phyloP scores from a whole-genome alignment of 2,888 invertebrate genomes.

The Microctonus hyperodae region DNA sequence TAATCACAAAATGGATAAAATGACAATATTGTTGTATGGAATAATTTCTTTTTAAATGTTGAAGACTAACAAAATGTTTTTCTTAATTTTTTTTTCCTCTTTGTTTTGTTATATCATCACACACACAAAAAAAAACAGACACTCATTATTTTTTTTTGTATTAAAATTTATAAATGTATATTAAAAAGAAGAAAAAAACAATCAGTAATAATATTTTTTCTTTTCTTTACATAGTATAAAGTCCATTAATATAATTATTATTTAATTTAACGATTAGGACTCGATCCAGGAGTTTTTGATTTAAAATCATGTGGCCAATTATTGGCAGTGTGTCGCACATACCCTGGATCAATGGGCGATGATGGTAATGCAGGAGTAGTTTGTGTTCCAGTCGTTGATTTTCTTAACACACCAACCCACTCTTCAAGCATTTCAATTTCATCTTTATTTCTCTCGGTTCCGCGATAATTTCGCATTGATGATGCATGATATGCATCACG shows the following conservation, averaged over 20 bases:
- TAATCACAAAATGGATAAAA: slow-evolving; percentile 22
- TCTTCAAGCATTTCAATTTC: slow-evolving; percentile 60
- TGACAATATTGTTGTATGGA: not conserved
- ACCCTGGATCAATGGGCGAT: slow-evolving; percentile 77
- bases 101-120: slow-evolving; percentile 32
- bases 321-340: slow-evolving; percentile 75
- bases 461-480: slow-evolving; percentile 47
- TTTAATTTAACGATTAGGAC: slow-evolving; percentile 60
- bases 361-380: slow-evolving; percentile 60
- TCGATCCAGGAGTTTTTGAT: slow-evolving; percentile 69
- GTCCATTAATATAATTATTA: slow-evolving; percentile 6
- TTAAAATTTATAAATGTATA: slow-evolving; percentile 40
- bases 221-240: slow-evolving; percentile 7
- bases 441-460: slow-evolving; percentile 45
- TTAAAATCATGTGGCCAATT: slow-evolving; percentile 67
- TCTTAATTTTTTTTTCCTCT: slow-evolving; percentile 12
- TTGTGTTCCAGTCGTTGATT: slow-evolving; percentile 52
- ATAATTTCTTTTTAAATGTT: not conserved
- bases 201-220: not conserved
- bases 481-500: slow-evolving; percentile 56
- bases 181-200: slow-evolving; percentile 37
- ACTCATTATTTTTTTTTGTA: slow-evolving; percentile 33
- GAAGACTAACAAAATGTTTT: slow-evolving; percentile 50
- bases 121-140: slow-evolving; percentile 35
- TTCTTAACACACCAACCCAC: slow-evolving; percentile 53